Base-by-base conservation (phyloP, 2,797 vertebrate species). In the Ciconia nigra region DNA sequence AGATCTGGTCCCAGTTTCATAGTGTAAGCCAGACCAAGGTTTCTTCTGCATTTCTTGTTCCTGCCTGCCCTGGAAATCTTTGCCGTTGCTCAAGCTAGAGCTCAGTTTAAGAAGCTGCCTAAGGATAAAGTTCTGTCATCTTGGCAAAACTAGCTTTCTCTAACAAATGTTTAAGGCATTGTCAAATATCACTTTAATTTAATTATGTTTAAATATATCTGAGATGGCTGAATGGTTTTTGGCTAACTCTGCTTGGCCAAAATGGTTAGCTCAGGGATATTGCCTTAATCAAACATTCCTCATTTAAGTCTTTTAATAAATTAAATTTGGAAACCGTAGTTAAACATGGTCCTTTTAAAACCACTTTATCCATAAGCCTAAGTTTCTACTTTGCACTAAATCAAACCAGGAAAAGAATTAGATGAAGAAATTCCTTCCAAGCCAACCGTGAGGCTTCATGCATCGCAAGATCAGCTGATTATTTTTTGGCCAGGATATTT, bases 1-100 rank as follows among this genome's bases (percentile, higher is more conserved):
- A 78, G 67, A 65, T 37, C 47, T 74, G 13, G 29, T 65, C 24
- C 63, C 46, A 80, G 44, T 83, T 89, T 74, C 39, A 15, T 12
- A 57, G 52, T 42, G 10, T 69, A 61, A 90, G 33, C 74, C 74
- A 95, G 57, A 67, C 41, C 26, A 78, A 47, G 52, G 16, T 55
- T 81, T 70, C 35, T 87, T 76, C 62, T 94, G 47, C 37, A 8
- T 86, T 77, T 91, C 95, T 92, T 95, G 93, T 96, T 95, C 49
- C 9, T 85, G 44, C 95, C 44, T 95, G 94, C 59, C 81, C 55
- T 93, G 63, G 59, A 92, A 83, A 80, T 55, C 44, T 89, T 87
- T 92, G 49, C 88, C 21, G 6, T 70, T 83, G n/a, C 74, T 90
- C 33, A 77, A 82, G 52, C 70, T 92, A 87, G 24, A 29, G 8